Evolutionary conservation across 2,797 vertebrate genomes (phyloP).

Genomic region (Gorsachius magnificus): DNA sequence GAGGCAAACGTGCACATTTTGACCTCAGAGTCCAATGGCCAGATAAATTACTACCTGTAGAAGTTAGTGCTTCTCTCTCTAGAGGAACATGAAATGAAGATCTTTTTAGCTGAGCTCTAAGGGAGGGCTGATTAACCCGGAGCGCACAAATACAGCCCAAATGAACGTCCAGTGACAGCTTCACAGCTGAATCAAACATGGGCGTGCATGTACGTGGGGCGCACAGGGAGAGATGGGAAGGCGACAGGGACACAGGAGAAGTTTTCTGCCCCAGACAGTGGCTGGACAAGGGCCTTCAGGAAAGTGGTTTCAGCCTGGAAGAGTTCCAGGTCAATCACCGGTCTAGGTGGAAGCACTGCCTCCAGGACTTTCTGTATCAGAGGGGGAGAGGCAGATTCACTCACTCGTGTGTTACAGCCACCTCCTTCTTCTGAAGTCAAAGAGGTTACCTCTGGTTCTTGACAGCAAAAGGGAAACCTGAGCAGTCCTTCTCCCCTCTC

Average conservation of each 20-base stretch:
- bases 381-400: neutral
- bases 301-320: neutral
- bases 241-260: neutral
- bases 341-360: neutral
- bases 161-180: accelerated
- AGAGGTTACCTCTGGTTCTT: neutral
- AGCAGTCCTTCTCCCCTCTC: neutral
- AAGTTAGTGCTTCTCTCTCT: neutral
- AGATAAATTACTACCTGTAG: neutral
- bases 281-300: neutral
- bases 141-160: neutral
- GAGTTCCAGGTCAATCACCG: neutral
- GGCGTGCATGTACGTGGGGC: neutral
- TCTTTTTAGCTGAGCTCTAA: neutral
- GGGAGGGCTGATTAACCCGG: neutral
- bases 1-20: neutral
- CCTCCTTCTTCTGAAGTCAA: neutral
- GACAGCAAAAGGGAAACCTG: neutral
- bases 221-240: neutral
- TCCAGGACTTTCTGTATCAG: neutral
- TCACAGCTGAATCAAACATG: neutral
- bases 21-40: neutral
- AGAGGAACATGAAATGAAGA: neutral
- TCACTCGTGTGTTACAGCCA: neutral
- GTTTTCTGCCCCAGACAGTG: neutral